Evolutionary conservation across 2,797 vertebrate genomes (phyloP).

Genomic region (Anabas testudineus): DNA sequence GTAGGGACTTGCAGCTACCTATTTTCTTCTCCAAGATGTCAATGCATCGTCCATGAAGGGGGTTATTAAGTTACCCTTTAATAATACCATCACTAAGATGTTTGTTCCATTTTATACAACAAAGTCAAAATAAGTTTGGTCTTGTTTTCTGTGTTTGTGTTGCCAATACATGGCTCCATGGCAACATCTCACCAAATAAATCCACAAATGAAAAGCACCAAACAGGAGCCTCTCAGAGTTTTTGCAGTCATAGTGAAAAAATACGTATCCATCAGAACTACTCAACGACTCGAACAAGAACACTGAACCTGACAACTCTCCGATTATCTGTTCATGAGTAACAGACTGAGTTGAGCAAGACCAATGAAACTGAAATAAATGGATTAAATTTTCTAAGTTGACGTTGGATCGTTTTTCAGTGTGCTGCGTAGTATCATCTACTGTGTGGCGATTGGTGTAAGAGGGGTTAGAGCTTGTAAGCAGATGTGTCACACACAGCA

Average conservation of each 20-base stretch:
- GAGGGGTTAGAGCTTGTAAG: slow-evolving; percentile 24
- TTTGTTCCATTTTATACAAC: slow-evolving; percentile 37
- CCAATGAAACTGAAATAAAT: slow-evolving; percentile 9
- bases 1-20: slow-evolving; percentile 9
- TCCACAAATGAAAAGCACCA: slow-evolving; percentile 43
- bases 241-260: slow-evolving; percentile 38
- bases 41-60: background rate
- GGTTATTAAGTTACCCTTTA: slow-evolving; percentile 7
- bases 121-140: slow-evolving; percentile 16
- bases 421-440: slow-evolving; percentile 36
- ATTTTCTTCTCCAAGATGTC: slow-evolving; percentile 4
- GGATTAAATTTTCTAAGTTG: slow-evolving; percentile 20
- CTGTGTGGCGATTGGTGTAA: slow-evolving; percentile 36
- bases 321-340: slow-evolving; percentile 11
- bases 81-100: slow-evolving; percentile 33
- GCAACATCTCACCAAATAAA: slow-evolving; percentile 61
- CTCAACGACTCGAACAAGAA: slow-evolving; percentile 22
- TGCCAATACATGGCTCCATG: slow-evolving; percentile 38
- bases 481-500: slow-evolving; percentile 20
- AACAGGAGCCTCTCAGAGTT: slow-evolving; percentile 39
- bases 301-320: slow-evolving; percentile 24
- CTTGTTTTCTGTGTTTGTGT: slow-evolving; percentile 13
- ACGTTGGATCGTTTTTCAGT: slow-evolving; percentile 18
- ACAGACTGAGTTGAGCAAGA: background rate
- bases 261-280: slow-evolving; percentile 10